Evolutionary conservation across 2,113 vertebrate genomes (phyloP), one percentile per base, ranked within the genome.

Genomic region (Xenotilapia caudafasciata): DNA sequence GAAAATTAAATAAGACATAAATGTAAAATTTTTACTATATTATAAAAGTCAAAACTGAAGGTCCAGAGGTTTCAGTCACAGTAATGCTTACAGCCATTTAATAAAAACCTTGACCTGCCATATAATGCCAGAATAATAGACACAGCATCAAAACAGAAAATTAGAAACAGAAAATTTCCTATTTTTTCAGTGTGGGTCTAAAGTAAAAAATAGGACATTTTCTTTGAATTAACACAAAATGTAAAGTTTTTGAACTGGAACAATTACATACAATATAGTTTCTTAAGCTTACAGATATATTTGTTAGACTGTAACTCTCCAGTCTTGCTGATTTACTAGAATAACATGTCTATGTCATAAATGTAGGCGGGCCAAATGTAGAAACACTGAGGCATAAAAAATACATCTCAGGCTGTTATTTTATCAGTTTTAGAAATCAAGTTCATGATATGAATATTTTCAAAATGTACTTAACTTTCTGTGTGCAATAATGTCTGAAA

Each of bases 291-390:
- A 28, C 55, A 58, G 7, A 15, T 28, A 1, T 58, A 28, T 15
- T 58, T 58, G 13, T 58, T 58, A 58, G 26, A 58, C 26, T 58
- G 55, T 8, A 56, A 1, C 55, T 56, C 23, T 0, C 0, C 23
- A 56, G 23, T 56, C 23, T 15, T 15, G 13, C 26, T 58, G 26
- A 28, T 58, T 28, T 15, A 58, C 0, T 17, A 58, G 26, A 58
- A 58, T 6, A 58, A 58, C 26, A 58, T 58, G 13, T 58, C 26
- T 15, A 6, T 58, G 28, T 62, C 58, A 62, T 62, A 62, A 62
- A 62, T 62, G 28, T 4, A 35, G 58, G 15, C 4, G 1, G 28
- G 28, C 1, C 31, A 62, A 62, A 62, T 62, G 58, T 62, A 35
- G 58, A 62, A 35, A 62, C 31, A 12, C 31, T 0, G 17, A 62